Percentiles rank a stretch among this genome's conserved stretches.
These are phyloP conservation scores for Portunus trituberculatus DNA, from an alignment of 1,140 invertebrate genomes.

Conservation along the genomic window DNA sequence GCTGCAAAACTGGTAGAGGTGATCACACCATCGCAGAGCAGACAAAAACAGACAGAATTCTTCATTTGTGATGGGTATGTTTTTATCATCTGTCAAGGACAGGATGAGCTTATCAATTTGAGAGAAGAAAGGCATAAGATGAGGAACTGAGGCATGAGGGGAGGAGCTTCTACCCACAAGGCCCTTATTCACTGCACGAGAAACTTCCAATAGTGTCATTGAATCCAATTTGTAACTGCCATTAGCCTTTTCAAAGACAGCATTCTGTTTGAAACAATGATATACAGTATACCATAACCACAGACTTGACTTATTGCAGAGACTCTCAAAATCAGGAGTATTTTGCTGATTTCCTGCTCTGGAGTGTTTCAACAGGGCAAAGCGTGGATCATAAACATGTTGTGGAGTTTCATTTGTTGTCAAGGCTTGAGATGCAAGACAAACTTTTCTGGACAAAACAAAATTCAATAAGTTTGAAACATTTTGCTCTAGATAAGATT, in stretches of 20 bases:
- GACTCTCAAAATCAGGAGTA: slow-evolving; percentile 50
- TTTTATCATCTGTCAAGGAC: slow-evolving; percentile 27
- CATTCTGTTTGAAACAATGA: slow-evolving; percentile 28
- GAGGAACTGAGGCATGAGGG: slow-evolving; percentile 56
- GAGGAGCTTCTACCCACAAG: slow-evolving; percentile 41
- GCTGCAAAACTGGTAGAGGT: slow-evolving; percentile 59
- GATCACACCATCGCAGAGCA: slow-evolving; percentile 65
- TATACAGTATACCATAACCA: slow-evolving; percentile 54
- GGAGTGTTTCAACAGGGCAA: background rate
- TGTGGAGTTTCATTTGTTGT: background rate
- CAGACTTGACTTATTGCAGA: slow-evolving; percentile 57
- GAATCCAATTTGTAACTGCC: slow-evolving; percentile 46
- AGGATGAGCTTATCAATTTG: slow-evolving; percentile 44
- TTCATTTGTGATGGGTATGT: slow-evolving; percentile 46
- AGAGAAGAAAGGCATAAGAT: slow-evolving; percentile 51
- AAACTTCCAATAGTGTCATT: slow-evolving; percentile 71
- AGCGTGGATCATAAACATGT: slow-evolving; percentile 58
- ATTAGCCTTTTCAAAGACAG: background rate
- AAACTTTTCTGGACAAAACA: slow-evolving; percentile 41
- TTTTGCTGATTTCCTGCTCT: background rate
- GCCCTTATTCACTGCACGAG: slow-evolving; percentile 65
- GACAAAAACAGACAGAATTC: slow-evolving; percentile 45
- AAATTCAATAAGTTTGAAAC: slow-evolving; percentile 15
- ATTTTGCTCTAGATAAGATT: slow-evolving; percentile 31
- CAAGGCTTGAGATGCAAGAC: slow-evolving; percentile 39